Percentiles rank a stretch among this genome's conserved stretches.
Evolutionary conservation across 2,888 invertebrate species (phyloP).

Genomic region (Hydroisotoma schaefferi): DNA sequence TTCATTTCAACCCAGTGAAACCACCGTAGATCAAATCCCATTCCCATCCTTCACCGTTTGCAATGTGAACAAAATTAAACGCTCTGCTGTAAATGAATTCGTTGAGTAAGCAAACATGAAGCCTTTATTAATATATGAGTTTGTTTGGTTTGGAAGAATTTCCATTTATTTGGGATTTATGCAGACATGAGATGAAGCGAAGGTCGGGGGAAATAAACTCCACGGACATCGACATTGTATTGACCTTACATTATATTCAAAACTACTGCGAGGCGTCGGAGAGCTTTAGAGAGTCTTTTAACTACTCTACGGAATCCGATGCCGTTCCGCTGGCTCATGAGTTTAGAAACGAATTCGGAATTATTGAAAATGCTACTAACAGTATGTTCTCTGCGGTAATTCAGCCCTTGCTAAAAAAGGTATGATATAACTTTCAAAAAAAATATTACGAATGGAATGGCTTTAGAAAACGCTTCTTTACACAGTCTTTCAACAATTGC

Average conservation of each 20-base stretch:
- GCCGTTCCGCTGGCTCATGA: too few species aligned
- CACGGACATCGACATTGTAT: too few species aligned
- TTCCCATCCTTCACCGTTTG: conserved; percentile 23
- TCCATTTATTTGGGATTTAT: too few species aligned
- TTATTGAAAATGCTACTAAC: too few species aligned
- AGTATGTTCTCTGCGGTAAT: too few species aligned
- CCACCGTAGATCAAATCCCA: conserved; percentile 12
- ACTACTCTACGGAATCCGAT: background rate
- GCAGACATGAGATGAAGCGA: too few species aligned
- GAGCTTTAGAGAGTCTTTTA: background rate
- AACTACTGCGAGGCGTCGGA: background rate
- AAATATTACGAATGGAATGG: background rate
- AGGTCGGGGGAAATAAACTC: too few species aligned
- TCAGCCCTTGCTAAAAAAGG: too few species aligned
- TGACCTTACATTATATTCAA: background rate
- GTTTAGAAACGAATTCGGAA: too few species aligned
- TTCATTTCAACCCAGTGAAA: conserved; percentile 7
- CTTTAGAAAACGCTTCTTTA: background rate
- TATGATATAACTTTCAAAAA: too few species aligned
- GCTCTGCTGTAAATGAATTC: background rate
- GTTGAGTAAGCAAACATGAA: background rate
- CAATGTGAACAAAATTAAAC: background rate
- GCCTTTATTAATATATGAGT: too few species aligned
- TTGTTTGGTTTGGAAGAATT: too few species aligned
- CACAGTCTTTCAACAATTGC: conserved; percentile 60